Conservation (phyloP, 2,113 vertebrate genomes). For the Athene noctua region DNA sequence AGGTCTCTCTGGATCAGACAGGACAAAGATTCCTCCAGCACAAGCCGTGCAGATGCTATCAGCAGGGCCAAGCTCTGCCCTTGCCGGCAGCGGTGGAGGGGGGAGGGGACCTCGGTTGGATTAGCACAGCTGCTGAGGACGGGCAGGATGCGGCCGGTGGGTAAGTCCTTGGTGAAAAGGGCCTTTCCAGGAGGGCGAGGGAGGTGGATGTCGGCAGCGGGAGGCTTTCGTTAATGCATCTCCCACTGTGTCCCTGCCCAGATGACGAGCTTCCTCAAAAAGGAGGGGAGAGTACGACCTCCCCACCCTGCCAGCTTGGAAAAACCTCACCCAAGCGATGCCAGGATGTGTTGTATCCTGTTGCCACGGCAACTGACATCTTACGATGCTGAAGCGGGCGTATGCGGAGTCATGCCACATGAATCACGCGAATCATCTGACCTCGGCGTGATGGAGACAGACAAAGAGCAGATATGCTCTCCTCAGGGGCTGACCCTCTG, state of each 20-base stretch:
- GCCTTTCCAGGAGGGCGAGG: conserved; percentile 32
- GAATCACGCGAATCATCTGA: conserved; percentile 57
- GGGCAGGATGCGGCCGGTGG: not conserved
- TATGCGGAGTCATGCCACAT: conserved; percentile 60
- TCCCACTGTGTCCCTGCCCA: not conserved
- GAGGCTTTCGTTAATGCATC: not conserved
- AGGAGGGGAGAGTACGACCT: not conserved
- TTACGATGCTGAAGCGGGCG: conserved; percentile 49
- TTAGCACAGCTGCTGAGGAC: not conserved
- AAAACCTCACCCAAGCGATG: conserved; percentile 64
- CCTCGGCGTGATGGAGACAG: conserved; percentile 53
- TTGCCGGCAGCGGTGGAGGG: not conserved
- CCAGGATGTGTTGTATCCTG: conserved; percentile 69
- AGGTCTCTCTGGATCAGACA: not conserved
- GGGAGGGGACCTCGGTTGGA: not conserved
- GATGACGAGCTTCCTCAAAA: not conserved
- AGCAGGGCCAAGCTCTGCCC: not conserved
- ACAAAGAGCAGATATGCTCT: not conserved
- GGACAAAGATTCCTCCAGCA: not conserved
- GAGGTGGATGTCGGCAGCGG: not conserved
- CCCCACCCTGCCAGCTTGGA: conserved; percentile 18
- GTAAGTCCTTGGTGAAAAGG: not conserved
- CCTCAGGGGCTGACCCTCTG: not conserved
- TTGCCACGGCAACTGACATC: conserved; percentile 69
- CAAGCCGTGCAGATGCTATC: fast-evolving